These are phyloP conservation scores for Danaus plexippus DNA, from an alignment of 1,140 invertebrate genomes.

Conservation along the genomic window DNA sequence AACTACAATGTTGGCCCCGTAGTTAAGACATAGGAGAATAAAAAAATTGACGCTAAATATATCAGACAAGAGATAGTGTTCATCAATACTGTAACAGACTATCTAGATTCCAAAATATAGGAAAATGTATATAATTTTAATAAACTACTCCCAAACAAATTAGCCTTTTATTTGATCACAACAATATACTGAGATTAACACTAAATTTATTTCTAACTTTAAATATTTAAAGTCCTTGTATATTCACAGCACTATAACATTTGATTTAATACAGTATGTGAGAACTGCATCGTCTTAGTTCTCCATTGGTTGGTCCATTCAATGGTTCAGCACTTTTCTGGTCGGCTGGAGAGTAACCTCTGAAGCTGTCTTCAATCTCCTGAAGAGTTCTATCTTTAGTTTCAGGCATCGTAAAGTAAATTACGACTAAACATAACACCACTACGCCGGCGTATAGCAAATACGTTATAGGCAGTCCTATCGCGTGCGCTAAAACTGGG, in stretches of 20 bases:
- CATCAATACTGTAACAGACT: too few species aligned
- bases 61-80: too few species aligned
- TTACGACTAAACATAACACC: slow-evolving; percentile 31
- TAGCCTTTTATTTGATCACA: slow-evolving; percentile 21
- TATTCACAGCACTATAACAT: slow-evolving; percentile 7
- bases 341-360: slow-evolving; percentile 35
- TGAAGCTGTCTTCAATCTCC: slow-evolving; percentile 54
- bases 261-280: slow-evolving; percentile 46
- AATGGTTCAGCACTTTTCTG: slow-evolving; percentile 35
- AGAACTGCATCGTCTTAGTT: slow-evolving; percentile 53
- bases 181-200: slow-evolving; percentile 16
- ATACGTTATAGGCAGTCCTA: slow-evolving; percentile 52
- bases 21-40: slow-evolving; percentile 18
- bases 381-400: slow-evolving; percentile 60
- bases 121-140: slow-evolving; percentile 5
- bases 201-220: slow-evolving; percentile 12
- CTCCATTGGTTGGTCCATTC: slow-evolving; percentile 25
- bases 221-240: slow-evolving; percentile 4
- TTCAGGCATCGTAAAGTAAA: slow-evolving; percentile 56
- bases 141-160: slow-evolving; percentile 18
- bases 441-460: slow-evolving; percentile 47
- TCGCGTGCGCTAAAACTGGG: slow-evolving; percentile 37
- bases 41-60: too few species aligned
- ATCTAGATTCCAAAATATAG: too few species aligned
- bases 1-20: slow-evolving; percentile 38